Evolutionary conservation across 2,888 invertebrate genomes (phyloP).

Genomic region (Craniophora ligustri): DNA sequence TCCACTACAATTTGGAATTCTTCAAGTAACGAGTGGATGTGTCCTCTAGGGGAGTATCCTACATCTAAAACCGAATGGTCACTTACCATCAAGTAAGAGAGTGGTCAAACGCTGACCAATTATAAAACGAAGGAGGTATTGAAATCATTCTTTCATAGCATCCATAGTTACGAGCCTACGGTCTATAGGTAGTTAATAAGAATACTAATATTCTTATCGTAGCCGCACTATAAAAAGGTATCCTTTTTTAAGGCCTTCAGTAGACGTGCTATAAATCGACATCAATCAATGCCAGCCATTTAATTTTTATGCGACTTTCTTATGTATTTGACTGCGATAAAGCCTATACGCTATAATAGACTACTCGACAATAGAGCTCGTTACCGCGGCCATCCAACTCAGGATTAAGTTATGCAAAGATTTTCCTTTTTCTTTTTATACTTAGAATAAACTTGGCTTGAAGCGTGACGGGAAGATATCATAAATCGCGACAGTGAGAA

Average conservation of each 20-base stretch:
- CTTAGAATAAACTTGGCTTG: constrained; percentile 50
- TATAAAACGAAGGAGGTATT: too few species aligned
- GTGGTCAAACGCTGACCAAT: too few species aligned
- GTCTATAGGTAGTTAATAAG: background rate
- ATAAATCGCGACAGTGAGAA: constrained; percentile 47
- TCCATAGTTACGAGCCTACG: too few species aligned
- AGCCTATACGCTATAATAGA: constrained; percentile 39
- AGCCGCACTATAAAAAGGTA: background rate
- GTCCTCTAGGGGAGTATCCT: too few species aligned
- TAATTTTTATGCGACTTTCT: constrained; percentile 46
- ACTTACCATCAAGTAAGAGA: too few species aligned
- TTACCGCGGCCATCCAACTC: constrained; percentile 56
- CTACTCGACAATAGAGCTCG: constrained; percentile 67
- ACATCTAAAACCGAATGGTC: too few species aligned
- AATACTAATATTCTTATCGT: constrained; percentile 2
- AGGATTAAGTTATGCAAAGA: constrained; percentile 57
- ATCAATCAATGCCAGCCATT: constrained; percentile 57
- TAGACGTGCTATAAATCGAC: constrained; percentile 25
- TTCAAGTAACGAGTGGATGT: too few species aligned
- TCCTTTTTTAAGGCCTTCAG: constrained; percentile 15
- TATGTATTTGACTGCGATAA: constrained; percentile 36
- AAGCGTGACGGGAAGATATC: constrained; percentile 54
- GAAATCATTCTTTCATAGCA: too few species aligned
- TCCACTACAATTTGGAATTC: too few species aligned
- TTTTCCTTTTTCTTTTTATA: constrained; percentile 50